Percentiles rank a stretch among this genome's conserved stretches.
phyloP scores from a whole-genome alignment of 2,888 invertebrate genomes.

The Oligia latruncula region DNA sequence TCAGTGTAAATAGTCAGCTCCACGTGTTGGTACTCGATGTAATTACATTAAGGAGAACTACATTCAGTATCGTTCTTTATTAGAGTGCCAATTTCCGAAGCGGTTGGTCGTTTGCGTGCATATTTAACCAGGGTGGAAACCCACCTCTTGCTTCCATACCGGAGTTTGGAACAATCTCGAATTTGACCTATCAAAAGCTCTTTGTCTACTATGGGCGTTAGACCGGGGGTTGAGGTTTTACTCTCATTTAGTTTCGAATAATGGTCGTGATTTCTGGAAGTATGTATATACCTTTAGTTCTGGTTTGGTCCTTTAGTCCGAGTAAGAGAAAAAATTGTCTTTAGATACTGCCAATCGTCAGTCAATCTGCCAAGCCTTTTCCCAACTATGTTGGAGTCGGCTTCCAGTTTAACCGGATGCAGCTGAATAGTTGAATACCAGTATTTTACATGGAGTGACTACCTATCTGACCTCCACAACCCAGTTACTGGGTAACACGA shows the following conservation, averaged over 20 bases:
- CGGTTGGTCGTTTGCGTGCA: slow-evolving; percentile 78
- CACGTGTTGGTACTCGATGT: slow-evolving; percentile 69
- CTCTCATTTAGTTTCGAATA: slow-evolving; percentile 43
- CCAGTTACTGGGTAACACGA: neutral
- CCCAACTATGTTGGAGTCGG: neutral
- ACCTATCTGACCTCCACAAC: neutral
- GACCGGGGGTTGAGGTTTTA: slow-evolving; percentile 27
- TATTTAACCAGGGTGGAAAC: slow-evolving; percentile 76
- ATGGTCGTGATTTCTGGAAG: neutral
- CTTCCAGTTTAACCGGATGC: neutral
- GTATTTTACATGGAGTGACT: no score
- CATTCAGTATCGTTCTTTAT: slow-evolving; percentile 76
- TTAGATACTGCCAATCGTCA: neutral
- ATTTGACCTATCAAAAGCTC: slow-evolving; percentile 60
- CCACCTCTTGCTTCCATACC: slow-evolving; percentile 52
- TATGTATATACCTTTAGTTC: no score
- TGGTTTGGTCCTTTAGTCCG: neutral
- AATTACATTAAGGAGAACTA: slow-evolving; percentile 80
- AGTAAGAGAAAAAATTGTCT: neutral
- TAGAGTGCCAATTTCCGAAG: slow-evolving; percentile 76
- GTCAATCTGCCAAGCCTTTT: neutral
- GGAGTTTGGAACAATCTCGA: slow-evolving; percentile 50
- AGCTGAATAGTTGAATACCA: neutral
- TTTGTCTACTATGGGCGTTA: slow-evolving; percentile 44
- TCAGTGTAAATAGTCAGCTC: slow-evolving; percentile 60